Base-by-base conservation (phyloP, 2,888 invertebrate species). In the Tetranychus truncatus region DNA sequence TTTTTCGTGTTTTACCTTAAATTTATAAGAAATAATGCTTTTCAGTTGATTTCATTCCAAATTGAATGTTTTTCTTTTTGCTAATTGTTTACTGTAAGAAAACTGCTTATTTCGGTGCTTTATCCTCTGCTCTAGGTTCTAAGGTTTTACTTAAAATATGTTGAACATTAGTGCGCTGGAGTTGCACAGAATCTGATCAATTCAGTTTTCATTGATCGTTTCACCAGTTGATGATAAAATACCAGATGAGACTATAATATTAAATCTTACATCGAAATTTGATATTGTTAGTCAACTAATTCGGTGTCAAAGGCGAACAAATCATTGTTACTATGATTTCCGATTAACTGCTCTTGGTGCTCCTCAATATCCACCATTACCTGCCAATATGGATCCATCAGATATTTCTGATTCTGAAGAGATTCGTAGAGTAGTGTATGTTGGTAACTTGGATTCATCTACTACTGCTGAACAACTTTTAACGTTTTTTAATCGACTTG, bases 101-200 rank as follows among this genome's bases (percentile, higher is more conserved):
- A 6, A 9, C 4, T 18, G 20, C 20, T 18, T 5, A 24, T 73
- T 20, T n/a, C 8, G 82, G 81, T 78, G 92, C 93, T 82, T 18
- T 18, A 66, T 20, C 66, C 6, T 20, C 5, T 7, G 11, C 7
- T 66, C 18, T 1, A 18, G 20, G 7, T 8, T 20, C 94, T 0
- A 88, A 95, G 79, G 94, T 97, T 81, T 82, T 99, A 95, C 84
- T 91, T 99, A 69, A 95, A 95, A 82, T 99, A 92, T 83, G 89
- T 91, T 79, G 95, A 96, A 80, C 86, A 89, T 6, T 85, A 87
- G 67, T 91, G 91, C 78, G 95, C 95, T 44, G 90, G 90, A 21
- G 91, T 95, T n/a, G 95, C 97, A 0, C 93, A 96, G 81, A 97
- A 99, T 84, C 88, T 99, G 86, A 96, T 95, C 18, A 99, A 97